Percentiles rank a stretch among this genome's conserved stretches.
Evolutionary conservation across 2,888 invertebrate genomes (phyloP).

Genomic region (Drosophila longiperda): DNA sequence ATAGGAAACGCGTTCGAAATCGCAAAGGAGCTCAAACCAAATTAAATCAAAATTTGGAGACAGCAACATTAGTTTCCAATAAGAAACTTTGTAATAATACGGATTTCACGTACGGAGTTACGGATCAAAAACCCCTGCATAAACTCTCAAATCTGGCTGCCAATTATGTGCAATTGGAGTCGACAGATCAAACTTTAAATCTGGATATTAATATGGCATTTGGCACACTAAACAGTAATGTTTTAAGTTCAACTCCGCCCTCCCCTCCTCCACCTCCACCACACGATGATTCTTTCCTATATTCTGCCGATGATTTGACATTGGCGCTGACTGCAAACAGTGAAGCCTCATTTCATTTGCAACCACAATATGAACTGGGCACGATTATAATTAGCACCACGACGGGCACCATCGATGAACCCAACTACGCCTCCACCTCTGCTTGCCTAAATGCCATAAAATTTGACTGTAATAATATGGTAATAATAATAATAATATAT

Average conservation of each 20-base stretch:
- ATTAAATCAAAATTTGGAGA: conserved; percentile 5
- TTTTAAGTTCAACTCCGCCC: background rate
- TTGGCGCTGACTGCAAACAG: conserved; percentile 12
- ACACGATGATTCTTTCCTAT: conserved; percentile 14
- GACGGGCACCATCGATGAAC: conserved; percentile 39
- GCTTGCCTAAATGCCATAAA: conserved; percentile 44
- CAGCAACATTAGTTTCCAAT: background rate
- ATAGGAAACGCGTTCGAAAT: conserved; percentile 83
- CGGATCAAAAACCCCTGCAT: background rate
- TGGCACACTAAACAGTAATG: conserved; percentile 2
- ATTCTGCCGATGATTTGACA: conserved; percentile 30
- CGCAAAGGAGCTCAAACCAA: conserved; percentile 60
- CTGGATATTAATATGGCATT: conserved; percentile 24
- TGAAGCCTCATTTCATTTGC: conserved; percentile 28
- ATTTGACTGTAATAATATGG: conserved; percentile 57
- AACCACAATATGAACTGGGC: conserved; percentile 64
- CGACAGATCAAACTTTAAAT: conserved; percentile 4
- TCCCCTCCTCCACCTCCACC: conserved; percentile 1
- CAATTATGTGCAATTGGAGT: conserved; percentile 1
- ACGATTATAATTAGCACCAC: conserved; percentile 68
- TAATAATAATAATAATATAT: conserved; percentile 1
- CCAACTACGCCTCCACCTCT: conserved; percentile 4
- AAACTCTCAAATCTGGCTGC: background rate
- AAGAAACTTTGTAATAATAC: background rate
- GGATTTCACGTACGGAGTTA: background rate